Evolutionary conservation across 2,113 vertebrate species (phyloP).

Genomic region (Dendropsophus ebraccatus): DNA sequence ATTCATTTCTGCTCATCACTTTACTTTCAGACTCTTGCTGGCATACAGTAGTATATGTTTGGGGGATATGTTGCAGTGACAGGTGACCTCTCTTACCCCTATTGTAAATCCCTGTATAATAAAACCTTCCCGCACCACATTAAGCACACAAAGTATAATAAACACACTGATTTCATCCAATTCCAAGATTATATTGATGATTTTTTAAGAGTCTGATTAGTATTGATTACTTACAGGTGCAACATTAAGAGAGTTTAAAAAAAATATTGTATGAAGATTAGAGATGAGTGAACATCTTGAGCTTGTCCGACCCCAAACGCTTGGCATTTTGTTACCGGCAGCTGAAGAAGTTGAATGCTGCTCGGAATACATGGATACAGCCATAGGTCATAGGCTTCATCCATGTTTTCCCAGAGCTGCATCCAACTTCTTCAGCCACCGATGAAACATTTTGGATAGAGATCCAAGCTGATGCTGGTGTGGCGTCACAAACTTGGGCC

Average conservation of each 20-base stretch:
- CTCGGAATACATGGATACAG: too few species aligned
- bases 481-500: too few species aligned
- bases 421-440: too few species aligned
- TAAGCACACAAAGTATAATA: background rate
- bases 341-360: too few species aligned
- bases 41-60: background rate
- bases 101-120: background rate
- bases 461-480: too few species aligned
- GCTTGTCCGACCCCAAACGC: too few species aligned
- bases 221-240: slow-evolving; percentile 8
- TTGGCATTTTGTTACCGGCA: too few species aligned
- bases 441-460: too few species aligned
- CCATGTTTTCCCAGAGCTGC: too few species aligned
- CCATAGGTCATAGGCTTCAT: too few species aligned
- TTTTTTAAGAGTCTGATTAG: background rate
- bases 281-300: too few species aligned
- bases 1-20: background rate
- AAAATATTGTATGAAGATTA: too few species aligned
- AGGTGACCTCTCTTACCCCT: background rate
- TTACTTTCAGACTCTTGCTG: background rate
- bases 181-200: background rate
- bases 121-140: background rate
- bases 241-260: background rate
- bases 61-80: background rate
- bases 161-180: background rate